Evolutionary conservation across 2,888 invertebrate genomes (phyloP).

Genomic region (Prionchulus punctatus): DNA sequence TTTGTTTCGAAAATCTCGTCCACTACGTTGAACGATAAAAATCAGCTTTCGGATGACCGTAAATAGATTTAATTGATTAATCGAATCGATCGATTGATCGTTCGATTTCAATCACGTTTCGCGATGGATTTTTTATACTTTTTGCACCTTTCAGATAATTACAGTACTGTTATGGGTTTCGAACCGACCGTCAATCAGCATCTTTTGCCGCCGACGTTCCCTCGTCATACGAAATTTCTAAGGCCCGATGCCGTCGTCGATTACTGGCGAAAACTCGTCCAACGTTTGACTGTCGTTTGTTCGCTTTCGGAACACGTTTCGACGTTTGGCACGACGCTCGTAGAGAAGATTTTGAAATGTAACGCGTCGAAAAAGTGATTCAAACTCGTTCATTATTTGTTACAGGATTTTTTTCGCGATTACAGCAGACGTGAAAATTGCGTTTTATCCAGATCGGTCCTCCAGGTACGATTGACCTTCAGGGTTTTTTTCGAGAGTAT

Average conservation of each 20-base stretch:
- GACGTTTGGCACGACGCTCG: conserved; percentile 64
- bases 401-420: conserved; percentile 71
- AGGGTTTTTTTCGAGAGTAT: too few relatives aligned
- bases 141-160: neutral
- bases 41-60: too few relatives aligned
- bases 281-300: conserved; percentile 42
- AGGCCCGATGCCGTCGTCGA: conserved; percentile 54
- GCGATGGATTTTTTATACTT: too few relatives aligned
- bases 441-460: conserved; percentile 71
- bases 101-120: too few relatives aligned
- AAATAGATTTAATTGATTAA: too few relatives aligned
- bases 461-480: conserved; percentile 42
- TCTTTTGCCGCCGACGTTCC: conserved; percentile 90
- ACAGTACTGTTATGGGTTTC: conserved; percentile 52
- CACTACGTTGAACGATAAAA: too few relatives aligned
- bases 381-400: conserved; percentile 11
- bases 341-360: conserved; percentile 26
- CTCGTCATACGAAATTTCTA: conserved; percentile 80
- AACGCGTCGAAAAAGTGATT: neutral
- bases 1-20: neutral
- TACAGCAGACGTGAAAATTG: conserved; percentile 61
- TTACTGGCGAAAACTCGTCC: conserved; percentile 65
- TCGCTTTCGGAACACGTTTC: conserved; percentile 45
- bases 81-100: neutral
- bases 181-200: conserved; percentile 89